phyloP scores from a whole-genome alignment of 2,113 vertebrate species.

The Albula glossodonta region DNA sequence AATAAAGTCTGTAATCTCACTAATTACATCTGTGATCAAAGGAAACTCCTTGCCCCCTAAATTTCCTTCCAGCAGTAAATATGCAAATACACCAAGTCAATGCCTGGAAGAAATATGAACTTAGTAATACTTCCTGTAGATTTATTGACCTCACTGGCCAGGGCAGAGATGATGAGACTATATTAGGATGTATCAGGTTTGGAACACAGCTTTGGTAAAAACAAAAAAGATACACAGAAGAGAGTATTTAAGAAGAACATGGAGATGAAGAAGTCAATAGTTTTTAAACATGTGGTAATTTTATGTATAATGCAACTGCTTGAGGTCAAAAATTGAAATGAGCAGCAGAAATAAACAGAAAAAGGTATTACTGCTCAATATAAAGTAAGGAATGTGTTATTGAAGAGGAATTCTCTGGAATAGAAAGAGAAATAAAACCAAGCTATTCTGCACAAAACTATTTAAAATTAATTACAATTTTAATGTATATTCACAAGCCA shows the following conservation, averaged over 20 bases:
- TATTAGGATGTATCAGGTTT: not conserved
- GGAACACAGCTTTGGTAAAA: not conserved
- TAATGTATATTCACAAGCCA: too few species aligned
- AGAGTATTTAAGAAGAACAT: not conserved
- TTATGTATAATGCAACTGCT: not conserved
- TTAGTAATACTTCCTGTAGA: not conserved
- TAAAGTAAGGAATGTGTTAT: constrained; percentile 19
- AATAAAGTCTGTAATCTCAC: not conserved
- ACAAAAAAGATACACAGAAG: not conserved
- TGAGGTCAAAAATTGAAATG: constrained; percentile 3
- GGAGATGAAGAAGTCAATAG: too few species aligned
- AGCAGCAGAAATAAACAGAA: not conserved
- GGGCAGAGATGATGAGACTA: too few species aligned
- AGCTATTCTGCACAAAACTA: constrained; percentile 9
- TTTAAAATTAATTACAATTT: not conserved
- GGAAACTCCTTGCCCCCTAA: not conserved
- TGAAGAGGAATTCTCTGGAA: constrained; percentile 11
- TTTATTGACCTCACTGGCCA: too few species aligned
- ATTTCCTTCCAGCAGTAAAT: constrained; percentile 12
- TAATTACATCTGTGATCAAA: constrained; percentile 5
- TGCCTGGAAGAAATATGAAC: not conserved
- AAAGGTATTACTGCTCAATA: not conserved
- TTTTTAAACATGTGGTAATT: not conserved
- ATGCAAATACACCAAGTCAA: not conserved
- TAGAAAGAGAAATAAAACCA: not conserved